A percentile compares a stretch with the other conserved stretches of the same genome.
These are phyloP conservation scores for Gadus chalcogrammus DNA, from an alignment of 2,113 vertebrate species.

Conservation along the genomic window DNA sequence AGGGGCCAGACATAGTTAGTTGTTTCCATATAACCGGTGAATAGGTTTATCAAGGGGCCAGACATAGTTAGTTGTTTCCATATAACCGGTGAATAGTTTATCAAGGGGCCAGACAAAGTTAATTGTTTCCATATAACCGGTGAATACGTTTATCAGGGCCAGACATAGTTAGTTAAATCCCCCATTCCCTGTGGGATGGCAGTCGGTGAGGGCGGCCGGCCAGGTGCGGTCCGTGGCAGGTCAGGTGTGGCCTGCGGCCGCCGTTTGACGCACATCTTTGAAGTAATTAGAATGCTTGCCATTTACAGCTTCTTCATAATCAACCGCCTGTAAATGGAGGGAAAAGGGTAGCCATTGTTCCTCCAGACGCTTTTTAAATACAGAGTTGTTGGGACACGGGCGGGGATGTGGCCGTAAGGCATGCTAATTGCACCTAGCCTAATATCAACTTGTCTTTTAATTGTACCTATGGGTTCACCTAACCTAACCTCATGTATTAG, in stretches of 20 bases:
- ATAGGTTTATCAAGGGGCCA: too few relatives aligned
- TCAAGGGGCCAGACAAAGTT: too few relatives aligned
- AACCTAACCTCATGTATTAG: constrained; percentile 10
- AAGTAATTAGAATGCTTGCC: not conserved
- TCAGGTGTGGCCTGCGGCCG: not conserved
- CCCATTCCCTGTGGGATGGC: constrained; percentile 25
- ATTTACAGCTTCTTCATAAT: not conserved
- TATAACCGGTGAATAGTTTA: too few relatives aligned
- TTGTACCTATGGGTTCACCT: constrained; percentile 29
- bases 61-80: too few relatives aligned
- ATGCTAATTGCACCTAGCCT: constrained; percentile 7
- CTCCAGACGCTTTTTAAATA: constrained; percentile 18
- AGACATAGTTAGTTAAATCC: not conserved
- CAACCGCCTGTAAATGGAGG: not conserved
- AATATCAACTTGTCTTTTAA: constrained; percentile 23
- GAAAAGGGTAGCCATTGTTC: not conserved
- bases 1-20: too few relatives aligned
- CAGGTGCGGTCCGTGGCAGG: not conserved
- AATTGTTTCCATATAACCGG: too few relatives aligned
- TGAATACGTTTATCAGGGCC: too few relatives aligned
- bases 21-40: too few relatives aligned
- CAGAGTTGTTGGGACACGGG: constrained; percentile 13
- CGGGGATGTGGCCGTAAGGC: constrained; percentile 18
- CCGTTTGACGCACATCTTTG: not conserved
- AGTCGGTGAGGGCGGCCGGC: constrained; percentile 9